Evolutionary conservation across 2,888 invertebrate genomes (phyloP).

Genomic region (Eupeodes latifasciatus): DNA sequence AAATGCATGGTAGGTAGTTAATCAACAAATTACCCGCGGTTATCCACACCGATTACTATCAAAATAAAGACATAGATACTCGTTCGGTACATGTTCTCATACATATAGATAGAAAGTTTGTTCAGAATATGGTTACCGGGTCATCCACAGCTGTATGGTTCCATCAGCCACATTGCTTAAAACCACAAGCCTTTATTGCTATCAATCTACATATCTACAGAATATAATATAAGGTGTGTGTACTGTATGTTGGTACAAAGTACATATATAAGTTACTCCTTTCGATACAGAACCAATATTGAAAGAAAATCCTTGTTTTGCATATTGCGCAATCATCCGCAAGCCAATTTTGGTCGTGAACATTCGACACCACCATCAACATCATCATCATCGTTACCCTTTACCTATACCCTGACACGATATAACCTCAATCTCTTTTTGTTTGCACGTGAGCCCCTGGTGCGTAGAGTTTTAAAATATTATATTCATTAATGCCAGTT

Average conservation of each 20-base stretch:
- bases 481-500: background rate
- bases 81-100: too few species aligned
- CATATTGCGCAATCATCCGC: constrained; percentile 51
- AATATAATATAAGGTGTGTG: background rate
- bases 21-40: constrained; percentile 29
- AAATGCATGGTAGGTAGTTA: background rate
- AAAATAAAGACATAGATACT: background rate
- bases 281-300: constrained; percentile 26
- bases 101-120: background rate
- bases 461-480: constrained; percentile 14
- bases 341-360: constrained; percentile 39
- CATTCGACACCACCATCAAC: constrained; percentile 11
- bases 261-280: background rate
- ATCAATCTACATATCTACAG: background rate
- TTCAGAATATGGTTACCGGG: constrained; percentile 14
- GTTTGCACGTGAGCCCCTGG: constrained; percentile 30
- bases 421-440: constrained; percentile 45
- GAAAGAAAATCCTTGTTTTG: constrained; percentile 46
- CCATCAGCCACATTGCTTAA: background rate
- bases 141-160: constrained; percentile 19
- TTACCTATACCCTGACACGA: constrained; percentile 13
- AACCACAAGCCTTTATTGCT: constrained; percentile 31
- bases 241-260: background rate
- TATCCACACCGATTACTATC: constrained; percentile 37
- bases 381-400: constrained; percentile 4